Evolutionary conservation across 2,113 vertebrate species (phyloP).

Genomic region (Nothocercus nigrocapillus): DNA sequence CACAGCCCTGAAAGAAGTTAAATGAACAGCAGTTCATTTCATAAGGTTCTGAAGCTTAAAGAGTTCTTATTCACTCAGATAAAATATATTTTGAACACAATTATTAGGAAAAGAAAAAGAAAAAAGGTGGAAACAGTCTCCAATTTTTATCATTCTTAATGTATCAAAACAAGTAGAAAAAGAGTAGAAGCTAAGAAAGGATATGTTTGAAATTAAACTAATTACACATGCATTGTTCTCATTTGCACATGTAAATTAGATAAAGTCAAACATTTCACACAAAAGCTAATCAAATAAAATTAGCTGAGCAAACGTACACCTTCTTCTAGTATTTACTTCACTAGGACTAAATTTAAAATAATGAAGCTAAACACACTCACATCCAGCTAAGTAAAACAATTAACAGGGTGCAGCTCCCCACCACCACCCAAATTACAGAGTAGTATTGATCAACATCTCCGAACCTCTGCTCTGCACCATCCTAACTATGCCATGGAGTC

Average conservation of each 20-base stretch:
- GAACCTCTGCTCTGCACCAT: neutral
- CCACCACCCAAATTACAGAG: neutral
- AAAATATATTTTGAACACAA: neutral
- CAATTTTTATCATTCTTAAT: neutral
- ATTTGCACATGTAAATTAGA: conserved; percentile 22
- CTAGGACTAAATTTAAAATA: conserved; percentile 12
- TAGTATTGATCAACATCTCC: neutral
- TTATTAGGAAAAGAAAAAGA: neutral
- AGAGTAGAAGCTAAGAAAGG: neutral
- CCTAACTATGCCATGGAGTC: neutral
- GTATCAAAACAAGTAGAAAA: neutral
- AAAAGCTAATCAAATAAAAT: conserved; percentile 33
- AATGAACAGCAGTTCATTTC: neutral
- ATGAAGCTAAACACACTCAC: neutral
- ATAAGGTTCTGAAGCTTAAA: neutral
- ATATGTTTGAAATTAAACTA: neutral
- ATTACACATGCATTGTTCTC: conserved; percentile 24
- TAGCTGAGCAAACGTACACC: conserved; percentile 2
- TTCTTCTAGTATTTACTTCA: neutral
- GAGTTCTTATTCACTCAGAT: neutral
- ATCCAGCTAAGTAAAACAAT: neutral
- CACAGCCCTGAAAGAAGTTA: neutral
- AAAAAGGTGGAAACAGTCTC: neutral
- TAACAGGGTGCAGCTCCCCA: neutral
- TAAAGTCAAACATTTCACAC: conserved; percentile 34